phyloP scores from a whole-genome alignment of 1,140 invertebrate species.

The Ridgeia piscesae region DNA sequence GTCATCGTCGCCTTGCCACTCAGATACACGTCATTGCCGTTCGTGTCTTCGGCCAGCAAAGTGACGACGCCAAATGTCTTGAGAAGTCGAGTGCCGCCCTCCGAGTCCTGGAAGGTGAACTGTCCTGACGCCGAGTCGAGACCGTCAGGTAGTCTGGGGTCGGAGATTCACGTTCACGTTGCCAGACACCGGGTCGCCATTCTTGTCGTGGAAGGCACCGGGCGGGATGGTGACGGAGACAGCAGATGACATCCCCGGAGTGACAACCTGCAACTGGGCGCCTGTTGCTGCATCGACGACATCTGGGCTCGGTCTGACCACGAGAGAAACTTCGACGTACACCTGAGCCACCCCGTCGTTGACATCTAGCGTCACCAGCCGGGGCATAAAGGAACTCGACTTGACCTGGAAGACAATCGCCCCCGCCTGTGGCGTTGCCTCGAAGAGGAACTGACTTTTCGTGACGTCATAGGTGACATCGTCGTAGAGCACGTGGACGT shows the following conservation, averaged over 20 bases:
- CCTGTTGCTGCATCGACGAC: not conserved
- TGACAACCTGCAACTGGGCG: not conserved
- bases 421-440: not conserved
- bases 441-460: not conserved
- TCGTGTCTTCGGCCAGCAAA: not conserved
- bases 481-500: not conserved
- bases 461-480: not conserved
- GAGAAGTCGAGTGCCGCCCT: not conserved
- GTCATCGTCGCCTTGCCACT: not conserved
- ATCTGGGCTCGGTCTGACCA: not conserved
- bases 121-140: not conserved
- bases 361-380: not conserved
- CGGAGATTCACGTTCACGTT: not conserved
- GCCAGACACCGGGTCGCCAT: not conserved
- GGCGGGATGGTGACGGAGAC: not conserved
- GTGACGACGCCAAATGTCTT: not conserved
- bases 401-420: not conserved
- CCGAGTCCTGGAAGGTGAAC: not conserved
- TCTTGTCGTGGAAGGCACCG: not conserved
- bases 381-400: not conserved
- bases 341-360: not conserved
- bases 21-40: not conserved
- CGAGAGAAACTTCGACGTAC: not conserved
- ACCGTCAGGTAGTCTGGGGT: not conserved
- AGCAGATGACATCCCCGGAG: not conserved